Conservation (phyloP, 1,140 invertebrate species). For the Stegodyphus mimosarum region DNA sequence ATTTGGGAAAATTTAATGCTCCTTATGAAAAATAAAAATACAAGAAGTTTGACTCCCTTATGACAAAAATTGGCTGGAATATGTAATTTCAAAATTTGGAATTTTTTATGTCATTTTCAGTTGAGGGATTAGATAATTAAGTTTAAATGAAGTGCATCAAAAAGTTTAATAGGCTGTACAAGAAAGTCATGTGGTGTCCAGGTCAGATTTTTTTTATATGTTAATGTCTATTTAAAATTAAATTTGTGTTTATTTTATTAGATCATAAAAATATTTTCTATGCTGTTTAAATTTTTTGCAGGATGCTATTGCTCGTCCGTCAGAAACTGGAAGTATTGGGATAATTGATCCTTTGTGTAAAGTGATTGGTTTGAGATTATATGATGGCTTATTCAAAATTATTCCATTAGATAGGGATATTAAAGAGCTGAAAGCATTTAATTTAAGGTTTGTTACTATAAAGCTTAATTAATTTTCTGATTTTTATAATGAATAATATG, state of each 20-base stretch:
- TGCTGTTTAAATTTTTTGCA: slow-evolving; percentile 58
- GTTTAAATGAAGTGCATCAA: no score
- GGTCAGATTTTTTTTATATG: not conserved
- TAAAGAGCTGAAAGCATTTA: slow-evolving; percentile 92
- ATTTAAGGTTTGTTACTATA: slow-evolving; percentile 77
- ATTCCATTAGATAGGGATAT: slow-evolving; percentile 84
- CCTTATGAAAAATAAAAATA: no score
- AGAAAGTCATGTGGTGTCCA: no score
- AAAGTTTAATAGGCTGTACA: no score
- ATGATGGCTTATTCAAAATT: slow-evolving; percentile 98
- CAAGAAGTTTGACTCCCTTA: no score
- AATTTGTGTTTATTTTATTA: not conserved
- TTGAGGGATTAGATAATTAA: not conserved
- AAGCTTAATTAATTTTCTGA: not conserved
- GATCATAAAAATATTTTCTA: not conserved
- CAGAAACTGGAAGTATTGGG: slow-evolving; percentile 72
- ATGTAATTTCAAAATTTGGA: no score
- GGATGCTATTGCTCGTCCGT: slow-evolving; percentile 70
- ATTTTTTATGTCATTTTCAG: no score
- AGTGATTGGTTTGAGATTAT: slow-evolving; percentile 93
- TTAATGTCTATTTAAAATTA: not conserved
- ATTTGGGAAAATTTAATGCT: no score
- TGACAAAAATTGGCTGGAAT: no score
- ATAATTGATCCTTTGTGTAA: slow-evolving; percentile 95
- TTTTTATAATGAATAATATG: not conserved